phyloP scores from a whole-genome alignment of 1,140 invertebrate genomes.

The Ladona fulva region DNA sequence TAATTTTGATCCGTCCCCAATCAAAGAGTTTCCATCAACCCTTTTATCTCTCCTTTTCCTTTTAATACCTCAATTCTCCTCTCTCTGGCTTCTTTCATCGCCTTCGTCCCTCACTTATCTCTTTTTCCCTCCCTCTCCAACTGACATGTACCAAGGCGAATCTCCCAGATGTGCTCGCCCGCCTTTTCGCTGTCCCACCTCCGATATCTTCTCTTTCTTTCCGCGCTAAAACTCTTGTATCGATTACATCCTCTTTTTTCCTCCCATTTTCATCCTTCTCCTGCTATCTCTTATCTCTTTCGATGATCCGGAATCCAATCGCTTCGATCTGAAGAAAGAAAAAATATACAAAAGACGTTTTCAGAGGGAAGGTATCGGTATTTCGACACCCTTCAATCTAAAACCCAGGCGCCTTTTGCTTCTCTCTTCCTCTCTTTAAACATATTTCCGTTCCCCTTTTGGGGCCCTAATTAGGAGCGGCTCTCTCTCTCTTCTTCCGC shows the following conservation, averaged over 20 bases:
- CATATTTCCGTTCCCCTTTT: background rate
- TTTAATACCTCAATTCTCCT: background rate
- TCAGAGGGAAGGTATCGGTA: background rate
- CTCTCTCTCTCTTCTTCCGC: background rate
- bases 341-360: background rate
- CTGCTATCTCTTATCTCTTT: background rate
- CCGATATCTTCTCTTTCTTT: background rate
- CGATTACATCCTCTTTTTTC: background rate
- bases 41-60: background rate
- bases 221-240: background rate
- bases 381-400: conserved; percentile 4
- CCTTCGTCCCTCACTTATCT: background rate
- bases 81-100: background rate
- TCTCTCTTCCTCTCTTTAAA: background rate
- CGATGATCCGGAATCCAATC: conserved; percentile 3
- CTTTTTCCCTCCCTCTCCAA: background rate
- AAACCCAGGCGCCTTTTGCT: background rate
- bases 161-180: background rate
- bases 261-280: background rate
- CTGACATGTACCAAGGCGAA: background rate
- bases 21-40: background rate
- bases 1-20: too few relatives aligned
- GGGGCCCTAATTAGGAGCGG: background rate
- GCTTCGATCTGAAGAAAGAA: background rate
- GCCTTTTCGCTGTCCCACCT: background rate